Conservation (phyloP, 2,797 vertebrate genomes). For the Enteromius trimaculatus region DNA sequence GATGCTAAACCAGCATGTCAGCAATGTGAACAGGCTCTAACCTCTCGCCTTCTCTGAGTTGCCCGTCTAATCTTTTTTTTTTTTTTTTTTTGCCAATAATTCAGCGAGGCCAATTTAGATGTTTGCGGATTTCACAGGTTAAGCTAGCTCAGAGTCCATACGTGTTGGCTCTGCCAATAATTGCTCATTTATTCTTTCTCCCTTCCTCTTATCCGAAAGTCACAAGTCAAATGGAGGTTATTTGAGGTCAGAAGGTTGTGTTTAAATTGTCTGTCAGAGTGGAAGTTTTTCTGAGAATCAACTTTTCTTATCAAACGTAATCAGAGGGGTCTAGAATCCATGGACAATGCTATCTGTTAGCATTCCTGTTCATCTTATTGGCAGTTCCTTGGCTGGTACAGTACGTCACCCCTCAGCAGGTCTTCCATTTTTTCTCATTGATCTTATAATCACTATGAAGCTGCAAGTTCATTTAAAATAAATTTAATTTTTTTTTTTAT, state of each 20-base stretch:
- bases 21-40: slow-evolving; percentile 45
- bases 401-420: neutral
- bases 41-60: slow-evolving; percentile 21
- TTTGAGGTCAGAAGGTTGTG: slow-evolving; percentile 10
- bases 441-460: neutral
- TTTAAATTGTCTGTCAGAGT: slow-evolving; percentile 25
- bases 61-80: neutral
- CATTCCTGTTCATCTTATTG: neutral
- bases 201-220: slow-evolving; percentile 1
- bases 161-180: slow-evolving; percentile 41
- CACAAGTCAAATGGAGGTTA: slow-evolving; percentile 18
- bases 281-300: neutral
- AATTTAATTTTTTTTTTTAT: too few relatives aligned
- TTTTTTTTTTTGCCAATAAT: slow-evolving; percentile 26
- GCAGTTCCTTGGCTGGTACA: neutral
- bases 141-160: slow-evolving; percentile 37
- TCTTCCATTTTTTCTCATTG: neutral
- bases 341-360: neutral
- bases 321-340: neutral
- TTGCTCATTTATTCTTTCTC: slow-evolving; percentile 51
- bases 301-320: neutral
- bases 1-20: slow-evolving; percentile 35
- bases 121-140: slow-evolving; percentile 35
- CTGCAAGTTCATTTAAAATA: neutral
- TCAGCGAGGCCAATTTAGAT: slow-evolving; percentile 5